Conservation (phyloP, 2,113 vertebrate species). For the Vulpes vulpes region DNA sequence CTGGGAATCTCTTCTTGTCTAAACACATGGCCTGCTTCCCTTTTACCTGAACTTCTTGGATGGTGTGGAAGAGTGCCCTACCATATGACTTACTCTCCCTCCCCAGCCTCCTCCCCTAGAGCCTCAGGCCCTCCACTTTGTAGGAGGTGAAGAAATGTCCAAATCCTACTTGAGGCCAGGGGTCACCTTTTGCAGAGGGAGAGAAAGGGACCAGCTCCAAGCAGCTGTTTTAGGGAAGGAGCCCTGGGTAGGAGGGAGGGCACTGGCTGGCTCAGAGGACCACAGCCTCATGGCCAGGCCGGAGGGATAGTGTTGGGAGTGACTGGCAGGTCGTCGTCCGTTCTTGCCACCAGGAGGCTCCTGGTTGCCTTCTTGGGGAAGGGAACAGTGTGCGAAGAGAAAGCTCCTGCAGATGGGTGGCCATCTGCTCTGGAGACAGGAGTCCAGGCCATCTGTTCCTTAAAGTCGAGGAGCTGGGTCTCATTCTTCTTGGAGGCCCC, state of each 20-base stretch:
- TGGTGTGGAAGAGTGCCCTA: rapidly evolving
- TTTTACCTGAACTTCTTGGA: background rate
- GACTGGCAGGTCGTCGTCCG: background rate
- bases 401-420: rapidly evolving
- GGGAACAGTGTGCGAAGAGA: background rate
- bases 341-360: background rate
- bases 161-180: background rate
- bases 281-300: background rate
- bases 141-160: background rate
- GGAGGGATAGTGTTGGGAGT: background rate
- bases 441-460: background rate
- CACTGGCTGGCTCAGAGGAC: background rate
- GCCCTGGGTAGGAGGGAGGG: background rate
- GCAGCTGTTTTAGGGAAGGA: background rate
- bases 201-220: background rate
- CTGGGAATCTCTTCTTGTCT: background rate
- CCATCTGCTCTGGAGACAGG: background rate
- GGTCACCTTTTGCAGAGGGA: background rate
- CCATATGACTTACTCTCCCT: background rate
- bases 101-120: background rate
- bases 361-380: background rate
- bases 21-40: background rate
- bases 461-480: background rate
- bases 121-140: background rate
- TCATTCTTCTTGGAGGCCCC: background rate